These are phyloP conservation scores for Fregata magnificens DNA, from an alignment of 2,113 vertebrate genomes.

Conservation along the genomic window DNA sequence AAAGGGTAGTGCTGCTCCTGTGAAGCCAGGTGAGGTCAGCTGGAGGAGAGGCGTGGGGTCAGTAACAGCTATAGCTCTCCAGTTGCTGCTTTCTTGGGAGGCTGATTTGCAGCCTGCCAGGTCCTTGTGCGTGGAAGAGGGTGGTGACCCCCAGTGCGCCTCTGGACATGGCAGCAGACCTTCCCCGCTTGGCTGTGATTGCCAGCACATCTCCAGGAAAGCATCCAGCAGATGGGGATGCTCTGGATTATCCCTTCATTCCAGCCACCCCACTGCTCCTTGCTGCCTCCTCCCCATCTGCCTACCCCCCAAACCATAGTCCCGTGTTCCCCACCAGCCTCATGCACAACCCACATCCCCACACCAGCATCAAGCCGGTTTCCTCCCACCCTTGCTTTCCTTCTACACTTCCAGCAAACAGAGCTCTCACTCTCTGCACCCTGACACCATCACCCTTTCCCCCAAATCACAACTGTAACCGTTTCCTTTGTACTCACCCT, in stretches of 20 bases:
- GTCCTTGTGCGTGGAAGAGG: not conserved
- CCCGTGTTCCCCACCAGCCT: not conserved
- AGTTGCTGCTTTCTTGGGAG: not conserved
- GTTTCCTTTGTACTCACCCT: not conserved
- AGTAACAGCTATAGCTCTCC: not conserved
- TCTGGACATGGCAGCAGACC: not conserved
- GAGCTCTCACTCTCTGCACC: not conserved
- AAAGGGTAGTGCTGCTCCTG: not conserved
- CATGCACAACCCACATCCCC: not conserved
- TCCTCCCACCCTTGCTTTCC: not conserved
- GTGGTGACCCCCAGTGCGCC: not conserved
- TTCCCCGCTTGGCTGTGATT: not conserved
- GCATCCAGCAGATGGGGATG: not conserved
- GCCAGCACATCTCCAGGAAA: not conserved
- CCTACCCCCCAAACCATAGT: not conserved
- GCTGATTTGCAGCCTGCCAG: not conserved
- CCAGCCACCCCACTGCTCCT: not conserved
- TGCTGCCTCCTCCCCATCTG: not conserved
- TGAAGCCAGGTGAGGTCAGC: not conserved
- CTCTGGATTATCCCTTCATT: not conserved
- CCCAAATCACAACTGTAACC: not conserved
- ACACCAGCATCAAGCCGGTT: not conserved
- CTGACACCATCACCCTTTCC: not conserved
- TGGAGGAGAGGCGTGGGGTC: not conserved
- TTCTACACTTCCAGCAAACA: not conserved